Evolutionary conservation across 2,113 vertebrate genomes (phyloP), one percentile per base, ranked within the genome.

Genomic region (Thinocorus orbignyianus): DNA sequence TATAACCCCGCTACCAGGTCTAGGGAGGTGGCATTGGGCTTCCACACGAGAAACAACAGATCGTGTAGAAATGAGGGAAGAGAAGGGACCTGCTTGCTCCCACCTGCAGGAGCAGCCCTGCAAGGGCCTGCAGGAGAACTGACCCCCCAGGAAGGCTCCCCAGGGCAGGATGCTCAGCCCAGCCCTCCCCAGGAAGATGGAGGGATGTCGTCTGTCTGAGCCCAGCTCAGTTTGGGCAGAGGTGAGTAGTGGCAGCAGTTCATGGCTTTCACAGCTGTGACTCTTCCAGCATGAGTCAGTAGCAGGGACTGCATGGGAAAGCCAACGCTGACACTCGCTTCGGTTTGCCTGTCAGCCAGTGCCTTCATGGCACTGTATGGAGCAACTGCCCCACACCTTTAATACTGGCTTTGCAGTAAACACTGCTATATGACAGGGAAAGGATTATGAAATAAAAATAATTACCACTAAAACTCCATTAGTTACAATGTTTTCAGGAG

Each of bases 381-480:
- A 57, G 49, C 44, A 57, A 37, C 18, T 31, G 11, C 19, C 14
- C 13, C 1, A 6, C 16, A 69, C 35, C 41, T 68, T 58, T 41
- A 35, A 46, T 8, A 9, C 7, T 6, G 17, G 7, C 15, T 71
- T 66, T 81, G 17, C 69, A 86, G 26, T 26, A 68, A 55, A 12
- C 55, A 20, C 46, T 37, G 17, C 19, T 76, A 6, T 31, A 30
- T 3, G 37, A 12, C 31, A 61, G 35, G 48, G 35, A 26, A 90
- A 84, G 8, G 5, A 64, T 58, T 90, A 69, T 6, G n/a, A 93
- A 87, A 92, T 70, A 71, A 96, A 72, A 97, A 74, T 98, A 97
- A 74, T 98, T 98, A 99, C 98, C 98, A 99, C 97, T 80, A 99
- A 92, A 49, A 99, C 98, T 73, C 98, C 98, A 37, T 99, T 99